Base-by-base conservation (phyloP, 2,888 invertebrate genomes). In the Melinopterus prodromus region DNA sequence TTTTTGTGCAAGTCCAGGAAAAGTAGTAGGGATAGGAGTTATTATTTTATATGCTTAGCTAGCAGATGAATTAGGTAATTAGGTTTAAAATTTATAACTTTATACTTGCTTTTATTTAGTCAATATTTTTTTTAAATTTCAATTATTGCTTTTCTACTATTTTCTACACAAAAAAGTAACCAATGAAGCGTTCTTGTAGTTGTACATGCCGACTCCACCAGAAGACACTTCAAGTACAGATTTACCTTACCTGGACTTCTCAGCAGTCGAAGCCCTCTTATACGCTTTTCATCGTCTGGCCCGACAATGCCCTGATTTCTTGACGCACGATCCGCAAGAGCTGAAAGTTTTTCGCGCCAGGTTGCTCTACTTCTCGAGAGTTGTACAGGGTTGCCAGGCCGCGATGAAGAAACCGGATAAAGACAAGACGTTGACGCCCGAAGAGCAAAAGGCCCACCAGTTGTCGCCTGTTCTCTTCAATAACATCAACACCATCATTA, bases 251-350 rank as follows among this genome's bases (percentile, higher is more conserved):
- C 92, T 98, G 76, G 95, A 98, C 88, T 98, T 98, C 87, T 97
- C 98, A 69, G 95, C 96, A 87, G 97, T 98, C 2, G 99, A 99
- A 90, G 97, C 97, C 90, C 92, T 98, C 69, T 91, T 99, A 85
- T 98, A 92, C 87, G 92, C 93, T 12, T 90, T 94, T 72, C 94
- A 94, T 86, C 95, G 95, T 78, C 88, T 99, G 74, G 97, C 95
- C 78, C 92, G 95, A 82, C 95, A 95, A 86, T 92, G 93, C 83
- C 95, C 96, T 0, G 96, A 95, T 80, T 95, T 94, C 88, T 90
- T 96, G 77, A 92, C 95, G 82, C 92, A 94, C 26, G 95, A 96
- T 86, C 93, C 94, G 12, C 89, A 90, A 12, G 92, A 93, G 84
- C 90, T 98, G 7, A 98, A 97, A 88, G 97, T 98, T 86, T 95